Conservation (phyloP, 2,888 invertebrate genomes). For the Drosophila quinaria region DNA sequence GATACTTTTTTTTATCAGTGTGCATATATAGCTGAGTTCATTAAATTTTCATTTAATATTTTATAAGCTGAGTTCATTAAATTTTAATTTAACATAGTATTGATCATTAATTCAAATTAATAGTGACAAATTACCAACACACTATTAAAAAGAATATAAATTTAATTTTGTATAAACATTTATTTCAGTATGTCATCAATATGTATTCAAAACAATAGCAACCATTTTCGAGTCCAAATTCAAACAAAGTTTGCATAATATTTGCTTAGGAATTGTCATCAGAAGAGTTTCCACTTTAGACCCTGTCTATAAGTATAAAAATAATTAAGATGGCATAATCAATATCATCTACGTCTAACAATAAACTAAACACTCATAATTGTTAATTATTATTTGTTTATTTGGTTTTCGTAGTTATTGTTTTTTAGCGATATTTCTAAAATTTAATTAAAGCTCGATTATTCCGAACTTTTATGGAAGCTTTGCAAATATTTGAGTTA, state of each 20-base stretch:
- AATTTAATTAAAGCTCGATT: slow-evolving; percentile 39
- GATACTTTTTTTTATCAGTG: too few relatives aligned
- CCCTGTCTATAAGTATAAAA: slow-evolving; percentile 1
- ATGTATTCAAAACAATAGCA: slow-evolving; percentile 8
- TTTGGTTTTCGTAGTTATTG: slow-evolving; percentile 1
- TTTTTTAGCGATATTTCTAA: slow-evolving; percentile 29
- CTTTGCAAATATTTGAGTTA: slow-evolving; percentile 50
- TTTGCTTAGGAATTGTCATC: neutral
- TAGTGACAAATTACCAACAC: slow-evolving; percentile 15
- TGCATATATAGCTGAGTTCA: too few relatives aligned
- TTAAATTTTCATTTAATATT: too few relatives aligned
- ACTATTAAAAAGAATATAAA: neutral
- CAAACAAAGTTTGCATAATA: neutral
- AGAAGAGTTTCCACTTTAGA: neutral
- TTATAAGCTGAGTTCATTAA: too few relatives aligned
- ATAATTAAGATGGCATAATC: neutral
- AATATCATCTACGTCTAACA: neutral
- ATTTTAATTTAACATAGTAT: too few relatives aligned
- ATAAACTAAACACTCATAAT: neutral
- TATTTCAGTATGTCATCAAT: slow-evolving; percentile 9
- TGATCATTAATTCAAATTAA: neutral
- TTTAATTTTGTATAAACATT: neutral
- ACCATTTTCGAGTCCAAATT: neutral
- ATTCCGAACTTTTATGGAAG: slow-evolving; percentile 47
- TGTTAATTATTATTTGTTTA: slow-evolving; percentile 6